Evolutionary conservation across 2,113 vertebrate genomes (phyloP).

Genomic region (Phasianus colchicus): DNA sequence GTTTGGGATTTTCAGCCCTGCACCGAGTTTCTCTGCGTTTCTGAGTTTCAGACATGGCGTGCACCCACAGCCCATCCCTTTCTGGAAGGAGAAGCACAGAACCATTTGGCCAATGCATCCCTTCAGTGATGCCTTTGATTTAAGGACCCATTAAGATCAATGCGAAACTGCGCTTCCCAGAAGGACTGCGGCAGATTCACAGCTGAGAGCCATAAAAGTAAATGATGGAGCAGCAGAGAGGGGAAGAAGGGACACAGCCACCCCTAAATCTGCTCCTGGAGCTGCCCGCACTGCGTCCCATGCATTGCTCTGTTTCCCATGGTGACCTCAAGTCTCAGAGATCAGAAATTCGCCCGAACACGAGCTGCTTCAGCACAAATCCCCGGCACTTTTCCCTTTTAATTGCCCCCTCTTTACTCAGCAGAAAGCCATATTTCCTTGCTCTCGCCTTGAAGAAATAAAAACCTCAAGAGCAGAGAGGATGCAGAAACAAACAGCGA

Average conservation of each 20-base stretch:
- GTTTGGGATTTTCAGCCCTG: background rate
- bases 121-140: constrained; percentile 1
- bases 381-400: background rate
- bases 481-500: constrained; percentile 49
- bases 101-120: background rate
- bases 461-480: constrained; percentile 46
- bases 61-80: background rate
- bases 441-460: background rate
- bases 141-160: background rate
- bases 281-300: background rate
- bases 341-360: background rate
- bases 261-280: accelerated
- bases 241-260: background rate
- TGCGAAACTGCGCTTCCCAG: background rate
- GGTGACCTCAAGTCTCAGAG: background rate
- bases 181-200: background rate
- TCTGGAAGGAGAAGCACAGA: background rate
- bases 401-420: background rate
- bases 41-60: background rate
- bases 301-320: background rate
- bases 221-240: background rate
- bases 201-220: constrained; percentile 11
- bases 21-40: background rate
- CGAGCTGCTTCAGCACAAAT: background rate
- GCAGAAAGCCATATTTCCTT: background rate